Conservation (phyloP, 2,888 invertebrate genomes). For the Ferrisia virgata region DNA sequence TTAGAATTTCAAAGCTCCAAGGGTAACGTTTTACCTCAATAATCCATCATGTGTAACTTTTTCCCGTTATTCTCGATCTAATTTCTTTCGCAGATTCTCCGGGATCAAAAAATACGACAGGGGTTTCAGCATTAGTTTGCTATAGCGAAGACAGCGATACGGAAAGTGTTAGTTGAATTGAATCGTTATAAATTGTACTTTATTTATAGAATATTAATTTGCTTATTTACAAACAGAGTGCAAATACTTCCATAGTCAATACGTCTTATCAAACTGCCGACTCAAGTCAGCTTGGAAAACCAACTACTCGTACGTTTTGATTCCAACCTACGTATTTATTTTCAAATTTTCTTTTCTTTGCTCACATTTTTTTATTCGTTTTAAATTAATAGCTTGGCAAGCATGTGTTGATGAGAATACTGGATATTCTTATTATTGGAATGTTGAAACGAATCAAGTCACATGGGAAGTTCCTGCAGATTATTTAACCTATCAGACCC, state of each 20-base stretch:
- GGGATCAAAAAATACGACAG: not conserved
- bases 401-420: slow-evolving; percentile 62
- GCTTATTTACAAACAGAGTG: not conserved
- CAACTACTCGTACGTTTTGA: slow-evolving; percentile 10
- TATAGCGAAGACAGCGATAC: slow-evolving; percentile 11
- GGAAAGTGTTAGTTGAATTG: not conserved
- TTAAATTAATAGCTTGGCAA: slow-evolving; percentile 60
- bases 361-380: not conserved
- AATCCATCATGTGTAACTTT: not conserved
- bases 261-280: not conserved
- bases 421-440: slow-evolving; percentile 66
- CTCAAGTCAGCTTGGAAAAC: not conserved
- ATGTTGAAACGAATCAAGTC: slow-evolving; percentile 62
- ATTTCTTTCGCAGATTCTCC: not conserved
- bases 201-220: not conserved
- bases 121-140: not conserved
- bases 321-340: no score
- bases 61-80: not conserved
- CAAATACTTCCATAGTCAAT: not conserved
- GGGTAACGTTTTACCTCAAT: not conserved
- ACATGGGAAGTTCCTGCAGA: slow-evolving; percentile 64
- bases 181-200: not conserved
- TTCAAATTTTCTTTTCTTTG: not conserved
- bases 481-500: slow-evolving; percentile 51
- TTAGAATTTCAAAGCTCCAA: not conserved